These are phyloP conservation scores for Amitus sp. DNA, from an alignment of 2,888 invertebrate genomes.

Conservation along the genomic window DNA sequence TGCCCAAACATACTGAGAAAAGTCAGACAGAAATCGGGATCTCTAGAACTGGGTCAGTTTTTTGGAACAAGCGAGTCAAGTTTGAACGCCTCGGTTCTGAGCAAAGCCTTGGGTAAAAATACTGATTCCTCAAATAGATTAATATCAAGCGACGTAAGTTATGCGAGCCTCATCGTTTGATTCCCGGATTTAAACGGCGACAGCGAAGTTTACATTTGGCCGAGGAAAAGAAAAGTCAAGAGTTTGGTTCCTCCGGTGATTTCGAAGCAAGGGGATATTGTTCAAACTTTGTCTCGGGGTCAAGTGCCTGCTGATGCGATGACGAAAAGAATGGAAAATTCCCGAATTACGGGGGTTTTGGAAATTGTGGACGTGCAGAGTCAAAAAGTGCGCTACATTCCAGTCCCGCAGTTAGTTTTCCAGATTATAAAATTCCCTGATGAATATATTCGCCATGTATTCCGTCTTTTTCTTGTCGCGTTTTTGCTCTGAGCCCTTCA, in stretches of 20 bases:
- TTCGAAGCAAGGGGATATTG: conserved; percentile 52
- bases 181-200: conserved; percentile 67
- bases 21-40: conserved; percentile 41
- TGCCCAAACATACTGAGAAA: conserved; percentile 58
- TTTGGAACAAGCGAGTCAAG: conserved; percentile 35
- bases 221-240: conserved; percentile 44
- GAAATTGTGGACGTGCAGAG: conserved; percentile 68
- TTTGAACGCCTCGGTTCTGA: conserved; percentile 50
- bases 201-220: conserved; percentile 62
- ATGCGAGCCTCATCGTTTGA: conserved; percentile 65
- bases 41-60: conserved; percentile 42
- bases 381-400: conserved; percentile 68
- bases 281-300: conserved; percentile 48
- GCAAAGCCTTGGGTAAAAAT: conserved; percentile 61
- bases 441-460: background rate
- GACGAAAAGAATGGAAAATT: conserved; percentile 36
- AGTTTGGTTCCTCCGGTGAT: conserved; percentile 47
- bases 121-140: conserved; percentile 67
- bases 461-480: background rate
- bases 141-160: conserved; percentile 60
- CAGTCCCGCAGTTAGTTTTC: conserved; percentile 67
- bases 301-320: conserved; percentile 48
- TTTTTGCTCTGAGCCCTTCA: no score
- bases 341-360: conserved; percentile 62
- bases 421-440: conserved; percentile 44